Percentiles rank a stretch among this genome's conserved stretches.
phyloP scores from a whole-genome alignment of 2,797 vertebrate genomes.

The Rhadinocentrus ornatus region DNA sequence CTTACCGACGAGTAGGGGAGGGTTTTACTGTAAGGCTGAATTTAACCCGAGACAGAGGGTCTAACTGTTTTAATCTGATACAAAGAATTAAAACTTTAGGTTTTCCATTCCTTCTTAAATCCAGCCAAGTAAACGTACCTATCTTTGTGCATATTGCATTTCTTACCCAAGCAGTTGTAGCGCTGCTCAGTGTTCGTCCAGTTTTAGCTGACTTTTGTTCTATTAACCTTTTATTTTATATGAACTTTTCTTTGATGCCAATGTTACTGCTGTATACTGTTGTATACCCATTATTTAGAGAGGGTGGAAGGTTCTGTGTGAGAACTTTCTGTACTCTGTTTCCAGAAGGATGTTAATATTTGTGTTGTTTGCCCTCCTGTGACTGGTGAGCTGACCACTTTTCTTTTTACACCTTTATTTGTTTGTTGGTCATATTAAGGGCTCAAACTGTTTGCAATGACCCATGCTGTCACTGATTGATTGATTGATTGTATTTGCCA shows the following conservation, averaged over 20 bases:
- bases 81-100: constrained; percentile 10
- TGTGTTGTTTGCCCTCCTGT: constrained; percentile 15
- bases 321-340: constrained; percentile 54
- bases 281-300: constrained; percentile 80
- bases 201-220: constrained; percentile 65
- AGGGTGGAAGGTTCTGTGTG: constrained; percentile 61
- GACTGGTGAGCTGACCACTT: constrained; percentile 17
- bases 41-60: constrained; percentile 14
- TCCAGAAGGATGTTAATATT: constrained; percentile 11
- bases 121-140: constrained; percentile 45
- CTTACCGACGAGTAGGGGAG: constrained; percentile 82
- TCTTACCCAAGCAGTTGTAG: constrained; percentile 72
- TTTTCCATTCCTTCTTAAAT: constrained; percentile 12
- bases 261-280: constrained; percentile 84
- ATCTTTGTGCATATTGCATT: constrained; percentile 85
- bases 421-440: constrained; percentile 17
- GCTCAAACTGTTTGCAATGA: constrained; percentile 3
- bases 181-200: constrained; percentile 77
- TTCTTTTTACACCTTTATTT: constrained; percentile 2
- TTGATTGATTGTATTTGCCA: constrained; percentile 49
- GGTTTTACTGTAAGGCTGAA: constrained; percentile 44
- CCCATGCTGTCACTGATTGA: constrained; percentile 23
- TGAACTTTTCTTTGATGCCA: constrained; percentile 26
- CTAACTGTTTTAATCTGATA: constrained; percentile 24
- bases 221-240: background rate